Evolutionary conservation across 2,888 invertebrate genomes (phyloP).

Genomic region (Dolomedes plantarius): DNA sequence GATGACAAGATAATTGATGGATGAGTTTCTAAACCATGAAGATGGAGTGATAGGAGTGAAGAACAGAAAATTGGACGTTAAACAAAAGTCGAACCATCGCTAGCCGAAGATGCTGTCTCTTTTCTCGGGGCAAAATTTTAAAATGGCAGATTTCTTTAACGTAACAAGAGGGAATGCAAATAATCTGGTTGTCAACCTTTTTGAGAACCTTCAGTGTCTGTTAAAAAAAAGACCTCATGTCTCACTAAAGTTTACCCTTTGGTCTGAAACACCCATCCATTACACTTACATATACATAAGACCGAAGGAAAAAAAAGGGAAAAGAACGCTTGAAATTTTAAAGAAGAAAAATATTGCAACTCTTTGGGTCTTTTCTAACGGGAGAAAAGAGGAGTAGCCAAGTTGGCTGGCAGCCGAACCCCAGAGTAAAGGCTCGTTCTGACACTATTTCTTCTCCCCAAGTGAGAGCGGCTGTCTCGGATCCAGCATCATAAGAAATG

Average conservation of each 20-base stretch:
- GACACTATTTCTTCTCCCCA: conserved; percentile 32
- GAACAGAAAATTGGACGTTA: too few species aligned
- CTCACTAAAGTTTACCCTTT: neutral
- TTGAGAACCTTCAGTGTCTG: neutral
- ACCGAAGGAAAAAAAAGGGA: neutral
- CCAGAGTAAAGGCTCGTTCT: conserved; percentile 22
- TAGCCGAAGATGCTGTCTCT: too few species aligned
- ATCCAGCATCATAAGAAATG: conserved; percentile 38
- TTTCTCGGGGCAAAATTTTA: too few species aligned
- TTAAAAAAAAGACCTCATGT: neutral
- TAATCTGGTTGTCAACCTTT: neutral
- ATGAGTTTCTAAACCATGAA: too few species aligned
- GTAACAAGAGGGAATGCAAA: neutral
- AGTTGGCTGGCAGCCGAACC: conserved; percentile 46
- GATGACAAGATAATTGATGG: too few species aligned
- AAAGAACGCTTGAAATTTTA: neutral
- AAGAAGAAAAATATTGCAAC: neutral
- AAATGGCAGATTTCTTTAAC: too few species aligned
- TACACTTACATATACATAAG: neutral
- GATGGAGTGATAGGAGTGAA: too few species aligned
- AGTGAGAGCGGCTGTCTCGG: conserved; percentile 21
- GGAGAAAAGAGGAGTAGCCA: conserved; percentile 30
- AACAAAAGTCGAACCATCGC: too few species aligned
- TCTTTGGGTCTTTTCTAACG: neutral
- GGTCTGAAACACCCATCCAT: neutral